Evolutionary conservation across 2,113 vertebrate species (phyloP), one percentile per base, ranked within the genome.

Genomic region (Pseudonaja textilis): DNA sequence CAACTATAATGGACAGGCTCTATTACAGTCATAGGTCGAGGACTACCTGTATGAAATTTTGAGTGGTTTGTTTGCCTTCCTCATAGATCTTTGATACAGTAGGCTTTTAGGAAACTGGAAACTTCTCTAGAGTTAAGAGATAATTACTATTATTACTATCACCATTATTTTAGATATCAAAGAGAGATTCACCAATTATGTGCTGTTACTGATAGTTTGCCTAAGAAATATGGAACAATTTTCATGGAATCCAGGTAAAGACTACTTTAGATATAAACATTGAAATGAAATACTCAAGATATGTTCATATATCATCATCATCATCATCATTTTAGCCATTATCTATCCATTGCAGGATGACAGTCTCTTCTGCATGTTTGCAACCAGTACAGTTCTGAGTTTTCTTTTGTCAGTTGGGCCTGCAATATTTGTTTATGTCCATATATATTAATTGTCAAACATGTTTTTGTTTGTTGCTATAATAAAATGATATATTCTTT

Each of bases 221-320:
- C 97, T 99, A 94, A 98, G 99, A 97, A 99, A 99, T 95, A 99
- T 99, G 99, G 99, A 99, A 94, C 99, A 99, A 96, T 99, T 99
- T 96, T 98, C 99, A 10, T 99, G 99, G 99, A 99, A 99, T 95
- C 98, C 98, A 97, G 99, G 99, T 99, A 95, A 97, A 86, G 88
- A 93, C 52, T 92, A 16, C 4, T 88, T 34, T 39, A 69, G 88
- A 92, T 11, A 90, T 93, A 90, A 93, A 91, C 25, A 64, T 54
- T 23, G 18, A 89, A 64, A 91, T 85, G 7, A 50, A 87, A 64
- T 50, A 93, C 39, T 34, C 45, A 26, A 5, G 29, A 52, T 85
- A 88, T 42, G 3, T 61, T 85, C 69, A 7, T 69, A 0, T 69
- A 69, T 69, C 12, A 69, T 16, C 47, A 50, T 50, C 47, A 50